Conservation (phyloP, 2,797 vertebrate genomes). For the Fundulus diaphanus region DNA sequence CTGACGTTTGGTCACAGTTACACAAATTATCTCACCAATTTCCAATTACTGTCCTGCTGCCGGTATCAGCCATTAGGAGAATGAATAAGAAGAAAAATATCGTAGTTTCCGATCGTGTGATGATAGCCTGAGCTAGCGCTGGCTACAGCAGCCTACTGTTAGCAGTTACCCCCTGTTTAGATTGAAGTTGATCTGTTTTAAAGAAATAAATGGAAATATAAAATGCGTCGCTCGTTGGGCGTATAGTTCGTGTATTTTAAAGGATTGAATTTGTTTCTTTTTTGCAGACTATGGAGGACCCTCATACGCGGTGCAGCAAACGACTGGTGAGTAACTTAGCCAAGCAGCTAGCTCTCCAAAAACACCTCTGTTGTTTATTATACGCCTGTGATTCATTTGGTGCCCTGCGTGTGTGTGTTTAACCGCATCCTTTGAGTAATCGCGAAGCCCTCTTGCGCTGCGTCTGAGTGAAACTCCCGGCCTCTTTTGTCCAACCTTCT, state of each 20-base stretch:
- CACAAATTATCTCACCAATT: background rate
- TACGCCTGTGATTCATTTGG: background rate
- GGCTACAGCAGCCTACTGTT: slow-evolving; percentile 55
- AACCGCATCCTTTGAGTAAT: accelerated
- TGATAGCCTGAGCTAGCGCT: slow-evolving; percentile 54
- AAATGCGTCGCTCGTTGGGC: accelerated
- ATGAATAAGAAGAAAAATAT: background rate
- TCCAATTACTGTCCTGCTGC: background rate
- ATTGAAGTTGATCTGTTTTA: slow-evolving; percentile 21
- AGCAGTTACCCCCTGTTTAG: slow-evolving; percentile 35
- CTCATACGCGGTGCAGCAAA: slow-evolving; percentile 93
- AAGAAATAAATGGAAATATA: background rate
- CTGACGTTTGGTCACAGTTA: background rate
- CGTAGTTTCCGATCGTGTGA: slow-evolving; percentile 24
- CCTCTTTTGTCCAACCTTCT: background rate
- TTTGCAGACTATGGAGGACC: slow-evolving; percentile 84
- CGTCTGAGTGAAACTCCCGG: background rate
- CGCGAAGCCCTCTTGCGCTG: accelerated
- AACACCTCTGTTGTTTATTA: slow-evolving; percentile 29
- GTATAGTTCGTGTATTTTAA: background rate
- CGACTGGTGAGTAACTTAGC: slow-evolving; percentile 88
- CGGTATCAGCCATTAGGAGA: background rate
- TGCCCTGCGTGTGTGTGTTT: background rate
- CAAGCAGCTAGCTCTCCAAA: slow-evolving; percentile 9
- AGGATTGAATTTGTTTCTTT: slow-evolving; percentile 34